Percentiles rank a stretch among this genome's conserved stretches.
Conservation (phyloP, 1,140 invertebrate genomes). For the Halyomorpha halys region DNA sequence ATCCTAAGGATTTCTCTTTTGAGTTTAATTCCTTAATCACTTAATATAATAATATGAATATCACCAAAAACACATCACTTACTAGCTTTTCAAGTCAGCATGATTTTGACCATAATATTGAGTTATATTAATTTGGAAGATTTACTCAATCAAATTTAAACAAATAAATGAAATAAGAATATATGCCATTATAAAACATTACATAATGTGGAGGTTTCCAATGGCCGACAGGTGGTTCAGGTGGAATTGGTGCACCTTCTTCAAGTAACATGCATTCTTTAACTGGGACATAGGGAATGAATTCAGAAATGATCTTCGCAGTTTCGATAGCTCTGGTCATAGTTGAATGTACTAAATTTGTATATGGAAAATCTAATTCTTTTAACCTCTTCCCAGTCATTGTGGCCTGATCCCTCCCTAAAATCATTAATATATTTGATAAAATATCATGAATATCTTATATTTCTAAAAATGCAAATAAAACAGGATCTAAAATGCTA, state of each 20-base stretch:
- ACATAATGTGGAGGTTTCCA: constrained; percentile 78
- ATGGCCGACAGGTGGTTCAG: constrained; percentile 75
- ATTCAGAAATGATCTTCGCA: constrained; percentile 30
- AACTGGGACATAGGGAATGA: constrained; percentile 38
- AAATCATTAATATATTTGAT: not conserved
- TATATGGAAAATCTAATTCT: constrained; percentile 65
- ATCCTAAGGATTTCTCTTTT: too few relatives aligned
- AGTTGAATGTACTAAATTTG: constrained; percentile 71
- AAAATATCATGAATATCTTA: too few relatives aligned
- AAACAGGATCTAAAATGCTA: too few relatives aligned
- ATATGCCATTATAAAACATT: constrained; percentile 34
- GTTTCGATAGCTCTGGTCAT: constrained; percentile 67
- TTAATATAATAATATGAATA: too few relatives aligned
- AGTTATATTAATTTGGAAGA: too few relatives aligned
- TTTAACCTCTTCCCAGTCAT: constrained; percentile 66
- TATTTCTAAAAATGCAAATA: too few relatives aligned
- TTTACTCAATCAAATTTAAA: too few relatives aligned
- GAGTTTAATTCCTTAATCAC: too few relatives aligned
- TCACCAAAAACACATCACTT: too few relatives aligned
- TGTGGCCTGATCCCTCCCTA: constrained; percentile 72
- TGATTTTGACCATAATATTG: too few relatives aligned
- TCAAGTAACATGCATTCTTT: constrained; percentile 59
- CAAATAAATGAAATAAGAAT: not conserved
- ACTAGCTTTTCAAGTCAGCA: too few relatives aligned
- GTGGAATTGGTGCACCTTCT: constrained; percentile 90